Conservation (phyloP, 2,797 vertebrate genomes). For the Tokudaia muenninki region DNA sequence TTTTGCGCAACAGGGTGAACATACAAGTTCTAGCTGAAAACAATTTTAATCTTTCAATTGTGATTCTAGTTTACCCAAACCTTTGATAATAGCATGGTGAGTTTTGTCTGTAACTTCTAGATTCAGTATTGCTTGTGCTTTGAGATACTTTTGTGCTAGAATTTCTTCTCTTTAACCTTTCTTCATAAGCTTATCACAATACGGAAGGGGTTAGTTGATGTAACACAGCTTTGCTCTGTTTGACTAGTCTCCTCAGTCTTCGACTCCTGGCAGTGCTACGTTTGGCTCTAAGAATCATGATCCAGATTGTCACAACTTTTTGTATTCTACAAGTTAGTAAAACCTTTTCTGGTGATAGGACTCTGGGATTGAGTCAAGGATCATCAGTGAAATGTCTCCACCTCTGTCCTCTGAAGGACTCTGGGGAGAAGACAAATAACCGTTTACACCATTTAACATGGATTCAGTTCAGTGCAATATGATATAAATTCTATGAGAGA, state of each 20-base stretch:
- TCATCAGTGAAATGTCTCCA: neutral
- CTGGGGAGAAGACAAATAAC: neutral
- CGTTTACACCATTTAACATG: neutral
- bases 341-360: neutral
- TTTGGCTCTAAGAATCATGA: neutral
- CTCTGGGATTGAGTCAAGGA: neutral
- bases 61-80: neutral
- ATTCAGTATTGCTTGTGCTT: neutral
- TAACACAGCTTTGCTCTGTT: neutral
- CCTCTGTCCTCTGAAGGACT: neutral
- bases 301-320: neutral
- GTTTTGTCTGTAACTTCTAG: neutral
- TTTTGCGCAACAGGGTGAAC: neutral
- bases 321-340: neutral
- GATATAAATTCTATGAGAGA: neutral
- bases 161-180: neutral
- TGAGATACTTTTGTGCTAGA: neutral
- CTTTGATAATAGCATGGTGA: neutral
- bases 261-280: neutral
- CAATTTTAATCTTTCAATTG: neutral
- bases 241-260: neutral
- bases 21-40: constrained; percentile 9
- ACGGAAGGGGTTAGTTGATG: neutral
- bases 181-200: neutral
- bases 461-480: neutral